Evolutionary conservation across 23 tunicate species (phyloP).

Genomic region (Oikopleura vanhoeffeni): DNA sequence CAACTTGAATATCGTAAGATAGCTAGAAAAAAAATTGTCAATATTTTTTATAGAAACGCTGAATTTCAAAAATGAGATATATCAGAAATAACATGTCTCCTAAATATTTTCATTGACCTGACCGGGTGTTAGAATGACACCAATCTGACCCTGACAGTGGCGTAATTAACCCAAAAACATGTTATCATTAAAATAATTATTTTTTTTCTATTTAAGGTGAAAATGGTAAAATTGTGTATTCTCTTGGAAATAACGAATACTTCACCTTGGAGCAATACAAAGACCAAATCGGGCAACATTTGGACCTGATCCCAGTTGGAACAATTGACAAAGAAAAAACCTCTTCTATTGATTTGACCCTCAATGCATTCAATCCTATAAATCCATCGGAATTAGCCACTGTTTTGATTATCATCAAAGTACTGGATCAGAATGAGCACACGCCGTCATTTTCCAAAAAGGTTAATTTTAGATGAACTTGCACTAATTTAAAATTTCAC

Average conservation of each 20-base stretch:
- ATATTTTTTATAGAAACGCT: too few relatives aligned
- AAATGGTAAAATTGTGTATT: background rate
- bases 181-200: background rate
- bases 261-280: background rate
- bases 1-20: too few relatives aligned
- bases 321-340: background rate
- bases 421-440: constrained; percentile 8
- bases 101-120: too few relatives aligned
- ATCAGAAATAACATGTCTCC: too few relatives aligned
- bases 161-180: too few relatives aligned
- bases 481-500: too few relatives aligned
- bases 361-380: background rate
- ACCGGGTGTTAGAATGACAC: too few relatives aligned
- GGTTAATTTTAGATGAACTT: too few relatives aligned
- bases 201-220: background rate
- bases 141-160: too few relatives aligned
- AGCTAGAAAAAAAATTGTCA: too few relatives aligned
- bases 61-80: too few relatives aligned
- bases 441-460: background rate
- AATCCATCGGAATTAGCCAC: background rate
- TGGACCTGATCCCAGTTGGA: background rate
- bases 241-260: background rate
- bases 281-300: background rate
- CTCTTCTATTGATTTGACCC: background rate
- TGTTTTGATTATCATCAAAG: background rate